These are phyloP conservation scores for Pherbina coryleti DNA, from an alignment of 2,888 invertebrate species.

Conservation along the genomic window DNA sequence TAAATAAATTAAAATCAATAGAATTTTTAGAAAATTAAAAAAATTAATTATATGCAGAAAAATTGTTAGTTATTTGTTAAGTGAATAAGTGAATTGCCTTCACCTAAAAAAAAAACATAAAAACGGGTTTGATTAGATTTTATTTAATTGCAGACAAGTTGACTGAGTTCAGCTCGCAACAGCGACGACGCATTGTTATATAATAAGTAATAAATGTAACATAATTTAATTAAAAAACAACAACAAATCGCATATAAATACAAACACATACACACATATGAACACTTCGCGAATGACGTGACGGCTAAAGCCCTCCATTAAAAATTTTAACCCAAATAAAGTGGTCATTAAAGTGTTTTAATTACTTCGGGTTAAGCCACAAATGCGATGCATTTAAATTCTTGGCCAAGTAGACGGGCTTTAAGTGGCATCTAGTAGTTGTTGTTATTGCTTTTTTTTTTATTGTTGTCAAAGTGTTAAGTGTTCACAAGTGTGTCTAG, in stretches of 20 bases:
- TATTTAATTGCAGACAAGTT: background rate
- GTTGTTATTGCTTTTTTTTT: background rate
- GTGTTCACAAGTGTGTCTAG: too few species aligned
- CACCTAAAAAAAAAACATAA: background rate
- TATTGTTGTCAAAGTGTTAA: background rate
- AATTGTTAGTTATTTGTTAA: too few species aligned
- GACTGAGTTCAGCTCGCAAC: background rate
- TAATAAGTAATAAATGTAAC: too few species aligned
- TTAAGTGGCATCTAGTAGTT: background rate
- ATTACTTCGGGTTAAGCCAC: background rate
- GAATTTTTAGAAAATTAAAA: background rate
- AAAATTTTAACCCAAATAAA: conserved; percentile 12
- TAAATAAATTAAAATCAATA: background rate
- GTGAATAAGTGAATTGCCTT: too few species aligned
- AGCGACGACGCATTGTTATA: background rate
- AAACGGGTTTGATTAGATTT: background rate
- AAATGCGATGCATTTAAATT: background rate
- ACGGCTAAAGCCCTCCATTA: background rate
- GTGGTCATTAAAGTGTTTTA: background rate
- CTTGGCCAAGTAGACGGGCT: background rate
- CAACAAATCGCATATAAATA: background rate
- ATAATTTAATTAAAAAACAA: conserved; percentile 44
- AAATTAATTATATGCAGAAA: background rate
- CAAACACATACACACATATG: background rate
- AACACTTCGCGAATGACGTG: background rate